Evolutionary conservation across 2,888 invertebrate genomes (phyloP), one percentile per base, ranked within the genome.

Genomic region (Alloplasta piceator): DNA sequence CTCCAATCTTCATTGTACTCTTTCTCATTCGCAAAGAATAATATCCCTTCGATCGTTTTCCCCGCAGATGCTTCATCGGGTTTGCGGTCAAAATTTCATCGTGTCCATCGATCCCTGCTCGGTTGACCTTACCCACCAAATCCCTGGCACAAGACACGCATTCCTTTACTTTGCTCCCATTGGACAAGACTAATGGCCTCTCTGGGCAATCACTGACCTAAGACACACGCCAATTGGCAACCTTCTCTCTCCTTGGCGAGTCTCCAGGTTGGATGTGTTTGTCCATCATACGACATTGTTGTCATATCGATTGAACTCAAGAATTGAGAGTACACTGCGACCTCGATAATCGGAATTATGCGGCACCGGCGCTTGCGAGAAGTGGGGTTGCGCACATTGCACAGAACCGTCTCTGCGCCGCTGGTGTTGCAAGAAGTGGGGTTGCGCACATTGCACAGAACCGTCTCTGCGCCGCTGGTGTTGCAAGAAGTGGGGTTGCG

Each of bases 131-230:
- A 7, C 12, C 41, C n/a, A n/a, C 7, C n/a, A 5, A 48, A 6
- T 14, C 6, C 4, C n/a, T 43, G 41, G 14, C 41, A 5, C 12
- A 26, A 26, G 26, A 3, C 26, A 46, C n/a, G n/a, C 4, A 41
- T 14, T 50, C 41, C 14, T 56, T 61, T 63, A 56, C 14, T 75
- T 71, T 55, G 55, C 5, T 26, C 1, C 16, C 39, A 12, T 26
- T 50, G 63, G 16, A 52, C 56, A 60, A 77, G 80, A 73, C 64
- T 55, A 70, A 80, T 67, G 77, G 50, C 64, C 80, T 26, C 26
- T 77, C 58, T 50, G 1, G 43, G 9, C 76, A 58, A 77, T 68
- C 76, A 76, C 80, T 80, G 80, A 80, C 80, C 80, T 77, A 73
- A 73, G 76, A 39, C 76, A 70, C 55, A 52, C n/a, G 52, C 10